Conservation (phyloP, 2,888 invertebrate species). For the Uropetala carovei region DNA sequence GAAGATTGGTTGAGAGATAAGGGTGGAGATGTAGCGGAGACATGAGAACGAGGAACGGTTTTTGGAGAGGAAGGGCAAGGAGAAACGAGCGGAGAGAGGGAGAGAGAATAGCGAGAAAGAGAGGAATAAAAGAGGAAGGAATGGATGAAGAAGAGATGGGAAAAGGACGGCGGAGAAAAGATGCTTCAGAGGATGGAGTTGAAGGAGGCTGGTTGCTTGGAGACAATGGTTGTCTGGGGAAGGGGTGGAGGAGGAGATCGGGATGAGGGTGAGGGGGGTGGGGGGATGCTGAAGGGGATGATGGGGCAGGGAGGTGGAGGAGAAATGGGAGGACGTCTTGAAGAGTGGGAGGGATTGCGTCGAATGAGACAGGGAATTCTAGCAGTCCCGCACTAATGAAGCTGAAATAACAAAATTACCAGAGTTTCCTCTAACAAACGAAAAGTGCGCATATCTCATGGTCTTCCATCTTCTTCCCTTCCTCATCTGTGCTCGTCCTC, state of each 20-base stretch:
- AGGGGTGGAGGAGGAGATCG: neutral
- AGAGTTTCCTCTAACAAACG: slow-evolving; percentile 40
- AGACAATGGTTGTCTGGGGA: slow-evolving; percentile 1
- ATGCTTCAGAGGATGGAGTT: neutral
- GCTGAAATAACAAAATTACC: slow-evolving; percentile 48
- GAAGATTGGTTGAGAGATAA: slow-evolving; percentile 17
- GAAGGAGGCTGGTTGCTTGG: neutral
- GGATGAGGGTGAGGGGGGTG: too few relatives aligned
- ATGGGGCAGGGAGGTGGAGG: neutral
- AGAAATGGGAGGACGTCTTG: neutral
- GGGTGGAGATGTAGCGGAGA: neutral
- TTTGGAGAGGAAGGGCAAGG: neutral
- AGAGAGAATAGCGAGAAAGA: neutral
- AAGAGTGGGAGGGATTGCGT: neutral
- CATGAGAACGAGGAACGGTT: neutral
- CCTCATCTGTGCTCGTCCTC: neutral
- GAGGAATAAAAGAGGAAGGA: neutral
- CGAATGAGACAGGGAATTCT: slow-evolving; percentile 18
- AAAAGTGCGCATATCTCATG: slow-evolving; percentile 48
- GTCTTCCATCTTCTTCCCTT: slow-evolving; percentile 14
- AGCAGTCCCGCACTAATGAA: slow-evolving; percentile 42
- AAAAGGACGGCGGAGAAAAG: too few relatives aligned
- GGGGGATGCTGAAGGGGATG: neutral
- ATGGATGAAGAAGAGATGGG: neutral
- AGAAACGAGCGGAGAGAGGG: neutral